Conservation (phyloP, 2,113 vertebrate genomes). For the Acinonyx jubatus region DNA sequence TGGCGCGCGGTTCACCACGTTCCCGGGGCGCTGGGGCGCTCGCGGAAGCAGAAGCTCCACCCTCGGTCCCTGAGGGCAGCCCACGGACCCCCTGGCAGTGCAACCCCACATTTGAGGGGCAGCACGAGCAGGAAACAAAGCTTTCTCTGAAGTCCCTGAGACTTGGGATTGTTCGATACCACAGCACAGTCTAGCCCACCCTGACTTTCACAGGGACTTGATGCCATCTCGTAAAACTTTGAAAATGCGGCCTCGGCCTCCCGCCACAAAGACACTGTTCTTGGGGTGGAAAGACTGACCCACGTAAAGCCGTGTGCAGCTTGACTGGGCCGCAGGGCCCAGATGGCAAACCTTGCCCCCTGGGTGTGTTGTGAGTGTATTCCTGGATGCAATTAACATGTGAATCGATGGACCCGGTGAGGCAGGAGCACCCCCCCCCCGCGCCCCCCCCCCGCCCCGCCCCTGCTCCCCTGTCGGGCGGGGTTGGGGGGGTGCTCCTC, state of each 20-base stretch:
- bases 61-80: not conserved
- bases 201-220: too few relatives aligned
- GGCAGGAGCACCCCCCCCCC: not conserved
- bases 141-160: not conserved
- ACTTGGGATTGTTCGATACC: not conserved
- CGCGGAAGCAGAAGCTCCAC: too few relatives aligned
- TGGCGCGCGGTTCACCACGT: accelerated
- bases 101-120: too few relatives aligned
- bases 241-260: not conserved
- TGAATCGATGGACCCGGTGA: not conserved
- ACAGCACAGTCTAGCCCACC: not conserved
- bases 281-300: not conserved
- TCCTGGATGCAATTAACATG: not conserved
- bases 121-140: too few relatives aligned
- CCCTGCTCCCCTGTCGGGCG: not conserved
- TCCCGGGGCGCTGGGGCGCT: not conserved
- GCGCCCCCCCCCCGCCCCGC: accelerated
- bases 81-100: accelerated
- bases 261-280: not conserved
- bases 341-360: too few relatives aligned
- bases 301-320: not conserved
- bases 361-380: not conserved
- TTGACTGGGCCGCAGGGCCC: not conserved
- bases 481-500: not conserved
- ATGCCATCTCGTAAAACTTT: not conserved